These are phyloP conservation scores for Taxidea taxus DNA, from an alignment of 2,113 vertebrate genomes.

Conservation along the genomic window DNA sequence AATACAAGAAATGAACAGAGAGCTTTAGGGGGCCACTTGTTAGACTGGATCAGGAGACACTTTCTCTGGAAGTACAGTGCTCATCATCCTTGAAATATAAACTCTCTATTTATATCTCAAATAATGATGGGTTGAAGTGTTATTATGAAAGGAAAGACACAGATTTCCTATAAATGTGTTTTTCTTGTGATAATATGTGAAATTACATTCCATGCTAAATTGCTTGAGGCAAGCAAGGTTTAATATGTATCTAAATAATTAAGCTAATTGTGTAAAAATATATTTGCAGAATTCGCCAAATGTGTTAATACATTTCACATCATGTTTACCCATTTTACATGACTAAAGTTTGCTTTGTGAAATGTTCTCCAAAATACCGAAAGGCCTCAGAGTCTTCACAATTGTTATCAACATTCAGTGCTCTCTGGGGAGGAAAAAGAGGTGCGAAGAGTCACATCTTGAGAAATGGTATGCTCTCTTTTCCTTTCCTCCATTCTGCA, in stretches of 20 bases:
- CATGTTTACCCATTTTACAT: conserved; percentile 76
- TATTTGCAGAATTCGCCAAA: conserved; percentile 77
- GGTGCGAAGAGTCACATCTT: background rate
- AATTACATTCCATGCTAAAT: conserved; percentile 77
- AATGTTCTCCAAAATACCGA: conserved; percentile 60
- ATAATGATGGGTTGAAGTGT: conserved; percentile 63
- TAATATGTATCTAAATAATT: conserved; percentile 80
- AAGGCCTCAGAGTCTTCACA: background rate
- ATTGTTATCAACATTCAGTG: background rate
- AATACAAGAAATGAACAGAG: background rate
- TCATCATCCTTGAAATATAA: conserved; percentile 48
- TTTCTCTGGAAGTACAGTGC: background rate
- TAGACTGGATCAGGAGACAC: background rate
- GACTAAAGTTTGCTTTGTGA: conserved; percentile 69
- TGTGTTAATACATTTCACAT: conserved; percentile 79
- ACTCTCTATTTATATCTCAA: conserved; percentile 63
- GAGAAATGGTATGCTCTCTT: background rate
- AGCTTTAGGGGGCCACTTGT: background rate
- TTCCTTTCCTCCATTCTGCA: background rate
- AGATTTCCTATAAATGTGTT: conserved; percentile 78
- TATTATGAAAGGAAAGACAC: conserved; percentile 67
- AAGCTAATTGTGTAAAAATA: conserved; percentile 81
- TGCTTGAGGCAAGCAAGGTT: conserved; percentile 78
- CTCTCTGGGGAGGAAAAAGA: background rate
- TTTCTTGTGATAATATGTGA: conserved; percentile 76